Evolutionary conservation across 2,113 vertebrate species (phyloP).

Genomic region (Mesocricetus auratus): DNA sequence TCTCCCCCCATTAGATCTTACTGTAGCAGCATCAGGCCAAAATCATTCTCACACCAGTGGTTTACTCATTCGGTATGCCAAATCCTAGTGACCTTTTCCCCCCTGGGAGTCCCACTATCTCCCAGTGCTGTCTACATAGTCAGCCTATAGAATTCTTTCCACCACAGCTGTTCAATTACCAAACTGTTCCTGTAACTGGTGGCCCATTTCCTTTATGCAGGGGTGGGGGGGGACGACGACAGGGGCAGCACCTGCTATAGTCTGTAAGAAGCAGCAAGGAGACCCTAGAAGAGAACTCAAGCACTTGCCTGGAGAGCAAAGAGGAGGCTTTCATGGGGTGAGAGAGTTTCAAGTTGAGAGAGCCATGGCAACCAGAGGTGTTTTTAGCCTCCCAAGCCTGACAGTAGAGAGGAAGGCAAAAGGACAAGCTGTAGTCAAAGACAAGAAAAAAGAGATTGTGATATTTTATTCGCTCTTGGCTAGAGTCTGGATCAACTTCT

Average conservation of each 20-base stretch:
- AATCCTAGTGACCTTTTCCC: not conserved
- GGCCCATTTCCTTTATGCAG: not conserved
- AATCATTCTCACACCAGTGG: not conserved
- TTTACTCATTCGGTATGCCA: not conserved
- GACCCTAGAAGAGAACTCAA: not conserved
- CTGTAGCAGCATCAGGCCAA: not conserved
- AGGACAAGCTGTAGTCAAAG: conserved; percentile 33
- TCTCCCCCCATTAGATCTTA: not conserved
- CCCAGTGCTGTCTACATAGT: not conserved
- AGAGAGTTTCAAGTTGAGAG: not conserved
- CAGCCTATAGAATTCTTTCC: not conserved
- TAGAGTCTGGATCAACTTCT: conserved; percentile 48
- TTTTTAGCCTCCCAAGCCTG: conserved; percentile 21
- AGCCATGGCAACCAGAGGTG: not conserved
- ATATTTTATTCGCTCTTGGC: conserved; percentile 26
- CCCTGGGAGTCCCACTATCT: not conserved
- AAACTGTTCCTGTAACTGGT: not conserved
- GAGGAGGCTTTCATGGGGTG: not conserved
- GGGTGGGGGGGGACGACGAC: not conserved
- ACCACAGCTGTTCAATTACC: not conserved
- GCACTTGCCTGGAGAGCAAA: not conserved
- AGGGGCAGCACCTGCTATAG: not conserved
- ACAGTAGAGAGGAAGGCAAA: conserved; percentile 1
- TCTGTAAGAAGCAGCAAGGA: not conserved
- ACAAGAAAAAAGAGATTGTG: not conserved